Evolutionary conservation across 1,140 invertebrate species (phyloP), one percentile per base, ranked within the genome.

Genomic region (Polypedilum pembai): DNA sequence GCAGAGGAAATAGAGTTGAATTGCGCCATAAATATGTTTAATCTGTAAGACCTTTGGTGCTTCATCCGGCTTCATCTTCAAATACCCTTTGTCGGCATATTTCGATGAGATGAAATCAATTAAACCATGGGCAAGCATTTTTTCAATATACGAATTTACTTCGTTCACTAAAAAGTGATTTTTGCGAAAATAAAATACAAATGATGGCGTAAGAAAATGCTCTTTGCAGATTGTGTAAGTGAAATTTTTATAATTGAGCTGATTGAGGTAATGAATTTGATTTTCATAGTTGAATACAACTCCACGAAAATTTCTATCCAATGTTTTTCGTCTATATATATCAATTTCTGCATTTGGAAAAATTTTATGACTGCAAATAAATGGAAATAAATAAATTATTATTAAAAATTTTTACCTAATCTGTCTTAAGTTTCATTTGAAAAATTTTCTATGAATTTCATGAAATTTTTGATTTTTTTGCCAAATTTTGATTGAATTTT

Each of bases 151-250:
- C 8, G 17, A n/a, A 69, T 69, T 69, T 20, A 69, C 18, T 69
- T 69, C 17, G 7, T 3, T 3, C 7, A 69, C 17, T 8, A 69
- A 4, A 69, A 18, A 69, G 18, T 20, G 20, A 21, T 69, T 18
- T 18, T 69, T 69, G 20, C 20, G 65, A 69, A 20, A 69, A 18
- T 69, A 69, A 5, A 69, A 69, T 69, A 69, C 65, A 7, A 69
- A 8, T 20, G 17, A 21, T 20, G 17, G 8, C 8, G 17, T 20
- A n/a, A 69, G 17, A 8, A 69, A 69, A 20, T 18, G 65, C 10
- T 69, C 15, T 18, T 69, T 69, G 17, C 15, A 69, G 0, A 69
- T 21, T 12, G 17, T 69, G 10, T 20, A 21, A 3, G 65, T 69
- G 10, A 69, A 69, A 5, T 69, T 69, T 21, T 69, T 69, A 10